Conservation (phyloP, 2,113 vertebrate species). For the Cairina moschata region DNA sequence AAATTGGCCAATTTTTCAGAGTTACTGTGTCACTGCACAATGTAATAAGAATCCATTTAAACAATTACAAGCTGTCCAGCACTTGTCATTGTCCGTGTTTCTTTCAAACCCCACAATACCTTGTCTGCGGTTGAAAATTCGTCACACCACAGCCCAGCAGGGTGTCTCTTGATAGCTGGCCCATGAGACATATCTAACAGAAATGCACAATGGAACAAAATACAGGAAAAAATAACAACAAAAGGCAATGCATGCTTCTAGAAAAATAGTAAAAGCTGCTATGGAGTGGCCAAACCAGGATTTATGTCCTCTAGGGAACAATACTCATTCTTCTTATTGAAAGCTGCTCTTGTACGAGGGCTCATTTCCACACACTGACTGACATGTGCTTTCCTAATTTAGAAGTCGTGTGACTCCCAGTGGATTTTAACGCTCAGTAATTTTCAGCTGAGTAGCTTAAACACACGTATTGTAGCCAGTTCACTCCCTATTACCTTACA, state of each 20-base stretch:
- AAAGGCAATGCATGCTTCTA: not conserved
- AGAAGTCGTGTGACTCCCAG: conserved; percentile 45
- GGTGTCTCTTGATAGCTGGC: conserved; percentile 4
- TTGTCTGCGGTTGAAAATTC: conserved; percentile 50
- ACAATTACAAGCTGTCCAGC: not conserved
- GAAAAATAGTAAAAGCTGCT: conserved; percentile 35
- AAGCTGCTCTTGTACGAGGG: conserved; percentile 13
- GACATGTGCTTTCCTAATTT: conserved; percentile 50
- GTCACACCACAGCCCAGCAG: conserved; percentile 23
- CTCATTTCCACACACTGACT: conserved; percentile 18
- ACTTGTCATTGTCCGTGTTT: not conserved
- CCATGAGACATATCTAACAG: conserved; percentile 41
- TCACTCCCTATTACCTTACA: conserved; percentile 48
- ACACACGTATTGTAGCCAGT: conserved; percentile 27
- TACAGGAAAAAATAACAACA: conserved; percentile 28
- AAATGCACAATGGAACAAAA: conserved; percentile 44
- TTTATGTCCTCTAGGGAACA: conserved; percentile 38
- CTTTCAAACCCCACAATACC: conserved; percentile 24
- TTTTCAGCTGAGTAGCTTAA: conserved; percentile 57
- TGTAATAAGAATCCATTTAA: not conserved
- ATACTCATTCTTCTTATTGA: conserved; percentile 43
- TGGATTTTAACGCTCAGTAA: conserved; percentile 52
- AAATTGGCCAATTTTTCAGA: not conserved
- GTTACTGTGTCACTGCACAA: not conserved
- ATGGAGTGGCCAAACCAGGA: conserved; percentile 21